Base-by-base conservation (phyloP, 2,113 vertebrate species). In the Mesitornis unicolor region DNA sequence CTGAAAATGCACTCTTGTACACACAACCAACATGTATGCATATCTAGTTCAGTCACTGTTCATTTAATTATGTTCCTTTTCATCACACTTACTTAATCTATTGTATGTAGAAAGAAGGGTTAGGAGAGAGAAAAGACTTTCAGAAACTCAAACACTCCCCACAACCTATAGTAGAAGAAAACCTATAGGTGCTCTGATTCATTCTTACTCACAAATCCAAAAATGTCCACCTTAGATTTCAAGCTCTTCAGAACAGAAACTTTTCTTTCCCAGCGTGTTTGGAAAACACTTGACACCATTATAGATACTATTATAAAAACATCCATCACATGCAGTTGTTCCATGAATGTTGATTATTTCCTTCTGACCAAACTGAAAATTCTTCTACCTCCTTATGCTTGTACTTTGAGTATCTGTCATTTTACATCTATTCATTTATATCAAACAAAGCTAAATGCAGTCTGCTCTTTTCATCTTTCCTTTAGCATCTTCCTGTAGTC, bases 311-410 rank as follows among this genome's bases (percentile, higher is more conserved):
- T 71, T 90, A 84, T 78, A 63, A 90, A 83, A 92, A 31, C 33
- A 71, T 70, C 73, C 71, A 80, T 95, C 78, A 31, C 20, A 70
- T 10, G 84, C 31, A 68, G 43, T 75, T 92, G 70, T 78, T 94
- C 19, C 63, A 31, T 31, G 29, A 70, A 65, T 54, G 35, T 51
- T 84, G 71, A 69, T 90, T 69, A 94, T 68, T 93, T 95, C 53
- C 80, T 89, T 79, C 86, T 88, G 64, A 84, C 51, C 15, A 5
- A 53, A 64, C 56, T 90, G 92, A 93, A 86, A 96, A 64, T 60
- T 65, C 26, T 76, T 69, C 45, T 77, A 90, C 90, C 29, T 89
- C 64, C 69, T 81, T 81, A 68, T 64, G 16, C 56, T 70, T 93
- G 51, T 75, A 59, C 54, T 75, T 88, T 47, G 75, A 76, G 65